Conservation (phyloP, 1,140 invertebrate genomes). For the Delia radicum region DNA sequence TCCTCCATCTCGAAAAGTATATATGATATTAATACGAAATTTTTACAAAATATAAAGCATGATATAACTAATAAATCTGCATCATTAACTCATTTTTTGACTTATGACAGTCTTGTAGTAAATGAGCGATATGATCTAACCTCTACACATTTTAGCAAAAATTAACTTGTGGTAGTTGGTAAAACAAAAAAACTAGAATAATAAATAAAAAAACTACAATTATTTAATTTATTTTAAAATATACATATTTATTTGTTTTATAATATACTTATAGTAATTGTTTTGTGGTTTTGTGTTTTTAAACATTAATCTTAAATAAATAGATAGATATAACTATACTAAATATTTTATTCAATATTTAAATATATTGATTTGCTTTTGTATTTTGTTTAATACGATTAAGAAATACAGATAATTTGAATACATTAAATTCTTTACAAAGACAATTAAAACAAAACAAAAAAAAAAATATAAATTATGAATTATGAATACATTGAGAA, state of each 20-base stretch:
- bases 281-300: neutral
- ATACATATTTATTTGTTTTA: slow-evolving; percentile 38
- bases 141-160: no score
- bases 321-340: neutral
- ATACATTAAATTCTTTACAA: neutral
- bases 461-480: neutral
- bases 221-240: slow-evolving; percentile 41
- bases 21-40: no score
- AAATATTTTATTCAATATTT: neutral
- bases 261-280: neutral
- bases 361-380: neutral
- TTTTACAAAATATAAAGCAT: no score
- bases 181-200: no score
- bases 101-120: no score
- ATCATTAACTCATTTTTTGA: no score
- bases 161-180: no score
- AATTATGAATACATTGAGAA: no score
- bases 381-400: neutral
- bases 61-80: no score
- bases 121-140: no score
- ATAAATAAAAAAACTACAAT: no score
- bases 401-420: neutral
- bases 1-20: no score
- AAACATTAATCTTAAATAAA: neutral
- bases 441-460: neutral